phyloP scores from a whole-genome alignment of 2,113 vertebrate species.

The Poeciliopsis occidentalis region DNA sequence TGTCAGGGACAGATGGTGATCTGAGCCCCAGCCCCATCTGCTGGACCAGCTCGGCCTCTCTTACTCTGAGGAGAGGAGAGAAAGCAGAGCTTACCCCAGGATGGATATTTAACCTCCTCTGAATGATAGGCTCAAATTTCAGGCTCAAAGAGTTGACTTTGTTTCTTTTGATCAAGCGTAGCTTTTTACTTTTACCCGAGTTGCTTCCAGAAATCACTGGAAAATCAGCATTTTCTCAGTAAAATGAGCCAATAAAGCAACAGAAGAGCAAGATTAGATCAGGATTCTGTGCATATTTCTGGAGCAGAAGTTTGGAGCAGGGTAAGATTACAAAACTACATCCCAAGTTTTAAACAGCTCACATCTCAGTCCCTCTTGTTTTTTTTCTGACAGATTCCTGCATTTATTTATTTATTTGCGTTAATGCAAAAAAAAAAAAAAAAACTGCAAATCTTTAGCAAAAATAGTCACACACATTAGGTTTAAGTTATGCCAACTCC shows the following conservation, averaged over 20 bases:
- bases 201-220: not conserved
- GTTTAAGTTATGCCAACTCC: too few relatives aligned
- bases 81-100: slow-evolving; percentile 34
- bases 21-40: slow-evolving; percentile 52
- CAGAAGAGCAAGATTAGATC: not conserved
- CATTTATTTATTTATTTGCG: too few relatives aligned
- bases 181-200: not conserved
- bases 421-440: too few relatives aligned
- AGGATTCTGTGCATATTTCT: not conserved
- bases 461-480: too few relatives aligned
- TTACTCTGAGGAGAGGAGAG: slow-evolving; percentile 23
- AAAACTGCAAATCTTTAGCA: too few relatives aligned
- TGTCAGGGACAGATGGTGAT: slow-evolving; percentile 53
- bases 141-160: not conserved
- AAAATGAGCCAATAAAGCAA: not conserved
- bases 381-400: too few relatives aligned
- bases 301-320: too few relatives aligned
- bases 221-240: not conserved
- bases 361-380: too few relatives aligned
- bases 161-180: not conserved
- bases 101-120: slow-evolving; percentile 42
- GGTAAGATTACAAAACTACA: too few relatives aligned
- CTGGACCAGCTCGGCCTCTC: slow-evolving; percentile 41
- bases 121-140: slow-evolving; percentile 37
- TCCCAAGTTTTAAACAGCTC: too few relatives aligned